Evolutionary conservation across 2,888 invertebrate genomes (phyloP), one percentile per base, ranked within the genome.

Genomic region (Trissolcus brochymenae): DNA sequence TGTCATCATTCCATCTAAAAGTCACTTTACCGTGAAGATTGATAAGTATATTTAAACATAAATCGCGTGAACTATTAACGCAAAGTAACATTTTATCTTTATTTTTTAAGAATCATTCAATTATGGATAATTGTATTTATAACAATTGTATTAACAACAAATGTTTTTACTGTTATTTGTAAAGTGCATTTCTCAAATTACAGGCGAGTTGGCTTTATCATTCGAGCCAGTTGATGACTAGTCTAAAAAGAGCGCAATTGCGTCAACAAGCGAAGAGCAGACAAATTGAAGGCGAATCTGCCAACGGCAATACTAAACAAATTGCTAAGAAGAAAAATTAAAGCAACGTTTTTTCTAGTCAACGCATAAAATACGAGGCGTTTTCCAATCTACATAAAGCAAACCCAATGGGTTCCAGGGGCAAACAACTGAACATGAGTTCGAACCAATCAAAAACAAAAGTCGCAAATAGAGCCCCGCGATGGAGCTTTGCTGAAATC

Each of bases 191-290:
- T 35, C 35, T 35, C 35, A 6, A 35, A 35, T 35, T 35, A 14
- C 89, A 96, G 96, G 95, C 96, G 65, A 94, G 95, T 80, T 97
- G 97, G 96, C 90, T 97, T 67, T 96, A 95, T 89, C 95, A 94
- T 84, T 96, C 96, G 0, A 96, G 96, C 60, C 94, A 95, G 88
- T 90, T 97, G 82, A 96, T 97, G 95, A 93, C 94, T 19, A 95
- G 94, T 84, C 87, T 96, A 79, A 96, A 96, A 90, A 92, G 93
- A 82, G 95, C 96, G 0, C 96, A 96, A 86, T 88, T 96, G 21
- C 91, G 93, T 82, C 94, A 94, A 83, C 92, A 93, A 65, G 90
- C 92, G 70, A 92, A 93, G 89, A 87, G 84, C 79, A 84, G 86
- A 41, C 82, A 82, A 57, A 80, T 76, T 13, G 85, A 84, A 51